Evolutionary conservation across 2,888 invertebrate genomes (phyloP).

Genomic region (Thera obeliscata): DNA sequence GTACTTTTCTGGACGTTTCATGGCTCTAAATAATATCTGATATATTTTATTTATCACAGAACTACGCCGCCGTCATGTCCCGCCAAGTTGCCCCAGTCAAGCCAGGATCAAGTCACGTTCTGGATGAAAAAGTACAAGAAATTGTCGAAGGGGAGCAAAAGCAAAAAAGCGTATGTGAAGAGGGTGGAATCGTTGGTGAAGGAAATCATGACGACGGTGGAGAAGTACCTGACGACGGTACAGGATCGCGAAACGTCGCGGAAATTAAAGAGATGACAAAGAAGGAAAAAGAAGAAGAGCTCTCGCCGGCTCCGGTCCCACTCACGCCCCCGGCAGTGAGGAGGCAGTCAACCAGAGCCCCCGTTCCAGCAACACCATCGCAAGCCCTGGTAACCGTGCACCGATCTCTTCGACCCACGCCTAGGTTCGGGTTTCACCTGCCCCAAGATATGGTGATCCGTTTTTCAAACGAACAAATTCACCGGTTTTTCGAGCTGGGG

Average conservation of each 20-base stretch:
- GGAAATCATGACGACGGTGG: neutral
- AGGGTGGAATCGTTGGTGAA: neutral
- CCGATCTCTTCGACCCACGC: neutral
- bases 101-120: too few relatives aligned
- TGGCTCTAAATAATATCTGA: neutral
- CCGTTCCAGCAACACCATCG: too few relatives aligned
- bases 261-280: too few relatives aligned
- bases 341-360: too few relatives aligned
- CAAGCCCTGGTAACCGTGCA: too few relatives aligned
- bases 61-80: slow-evolving; percentile 90
- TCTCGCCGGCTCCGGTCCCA: neutral
- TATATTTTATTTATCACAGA: slow-evolving; percentile 76
- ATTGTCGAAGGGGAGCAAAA: too few relatives aligned
- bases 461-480: slow-evolving; percentile 11
- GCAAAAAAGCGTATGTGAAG: too few relatives aligned
- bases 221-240: too few relatives aligned
- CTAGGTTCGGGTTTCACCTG: slow-evolving; percentile 7
- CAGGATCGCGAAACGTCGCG: too few relatives aligned
- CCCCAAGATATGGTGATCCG: neutral
- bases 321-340: neutral
- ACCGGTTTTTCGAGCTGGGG: slow-evolving; percentile 7
- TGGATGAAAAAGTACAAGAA: too few relatives aligned
- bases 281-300: too few relatives aligned
- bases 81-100: slow-evolving; percentile 77
- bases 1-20: neutral